Percentiles rank a stretch among this genome's conserved stretches.
These are phyloP conservation scores for Alligator mississippiensis DNA, from an alignment of 2,113 vertebrate species.

Conservation along the genomic window DNA sequence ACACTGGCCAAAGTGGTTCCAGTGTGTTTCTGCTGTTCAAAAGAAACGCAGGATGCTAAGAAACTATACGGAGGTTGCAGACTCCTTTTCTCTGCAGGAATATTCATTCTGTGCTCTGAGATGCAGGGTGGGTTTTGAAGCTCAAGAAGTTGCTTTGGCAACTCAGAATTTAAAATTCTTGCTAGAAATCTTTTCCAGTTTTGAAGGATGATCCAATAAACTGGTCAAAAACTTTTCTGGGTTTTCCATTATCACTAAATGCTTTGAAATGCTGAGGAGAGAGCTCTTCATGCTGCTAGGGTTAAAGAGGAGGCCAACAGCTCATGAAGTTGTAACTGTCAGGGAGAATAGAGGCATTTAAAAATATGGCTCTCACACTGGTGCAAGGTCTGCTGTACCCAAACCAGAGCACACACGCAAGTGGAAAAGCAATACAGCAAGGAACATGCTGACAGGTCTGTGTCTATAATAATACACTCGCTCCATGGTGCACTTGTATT, in stretches of 20 bases:
- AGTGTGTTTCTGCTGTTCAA: rapidly evolving
- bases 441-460: not conserved
- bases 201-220: not conserved
- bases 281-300: not conserved
- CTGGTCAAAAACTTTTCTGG: not conserved
- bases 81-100: not conserved
- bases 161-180: not conserved
- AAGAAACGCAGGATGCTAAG: not conserved
- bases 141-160: not conserved
- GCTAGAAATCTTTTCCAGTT: not conserved
- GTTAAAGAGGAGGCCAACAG: not conserved
- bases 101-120: not conserved
- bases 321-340: not conserved
- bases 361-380: not conserved
- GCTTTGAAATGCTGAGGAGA: not conserved
- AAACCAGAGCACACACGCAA: not conserved
- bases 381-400: not conserved
- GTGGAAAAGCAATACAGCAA: not conserved
- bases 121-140: rapidly evolving
- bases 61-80: rapidly evolving
- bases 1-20: not conserved
- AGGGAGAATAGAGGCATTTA: not conserved
- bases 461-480: rapidly evolving
- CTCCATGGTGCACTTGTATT: not conserved
- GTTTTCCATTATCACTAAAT: not conserved